Conservation (phyloP, 2,888 invertebrate species). For the Synergus japonicus region DNA sequence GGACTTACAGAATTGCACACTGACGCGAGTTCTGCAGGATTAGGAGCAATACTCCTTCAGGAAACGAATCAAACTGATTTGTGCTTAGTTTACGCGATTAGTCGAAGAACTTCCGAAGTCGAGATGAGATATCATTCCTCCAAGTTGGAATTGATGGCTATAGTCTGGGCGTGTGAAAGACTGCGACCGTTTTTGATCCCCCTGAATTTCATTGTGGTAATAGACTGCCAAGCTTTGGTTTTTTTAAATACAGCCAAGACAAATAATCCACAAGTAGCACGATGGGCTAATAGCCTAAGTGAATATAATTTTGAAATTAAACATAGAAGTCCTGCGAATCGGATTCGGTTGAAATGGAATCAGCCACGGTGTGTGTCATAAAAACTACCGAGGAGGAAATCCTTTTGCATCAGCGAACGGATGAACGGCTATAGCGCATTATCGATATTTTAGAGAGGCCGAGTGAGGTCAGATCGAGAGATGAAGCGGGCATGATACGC, state of each 20-base stretch:
- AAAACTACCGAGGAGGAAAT: not conserved
- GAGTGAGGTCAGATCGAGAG: no score
- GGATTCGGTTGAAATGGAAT: no score
- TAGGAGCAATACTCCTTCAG: no score
- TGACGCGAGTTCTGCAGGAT: slow-evolving; percentile 33
- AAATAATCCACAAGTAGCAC: slow-evolving; percentile 41
- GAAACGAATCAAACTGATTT: no score
- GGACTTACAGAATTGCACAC: slow-evolving; percentile 40
- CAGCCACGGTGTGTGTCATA: not conserved
- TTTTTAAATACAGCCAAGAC: slow-evolving; percentile 32
- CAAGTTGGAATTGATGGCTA: not conserved
- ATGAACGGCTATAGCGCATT: slow-evolving; percentile 22
- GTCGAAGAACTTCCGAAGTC: slow-evolving; percentile 14
- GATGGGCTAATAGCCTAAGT: slow-evolving; percentile 36
- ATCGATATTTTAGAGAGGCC: not conserved
- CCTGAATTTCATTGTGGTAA: slow-evolving; percentile 7
- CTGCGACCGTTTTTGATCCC: slow-evolving; percentile 24
- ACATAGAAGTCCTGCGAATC: not conserved
- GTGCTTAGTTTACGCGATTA: slow-evolving; percentile 33
- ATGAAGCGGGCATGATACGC: no score
- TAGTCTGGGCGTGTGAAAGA: slow-evolving; percentile 41
- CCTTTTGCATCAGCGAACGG: not conserved
- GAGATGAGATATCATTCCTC: not conserved
- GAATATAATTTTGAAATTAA: slow-evolving; percentile 39
- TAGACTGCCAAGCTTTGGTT: slow-evolving; percentile 44